phyloP scores from a whole-genome alignment of 1,140 invertebrate species.

The Brachionus angularis region DNA sequence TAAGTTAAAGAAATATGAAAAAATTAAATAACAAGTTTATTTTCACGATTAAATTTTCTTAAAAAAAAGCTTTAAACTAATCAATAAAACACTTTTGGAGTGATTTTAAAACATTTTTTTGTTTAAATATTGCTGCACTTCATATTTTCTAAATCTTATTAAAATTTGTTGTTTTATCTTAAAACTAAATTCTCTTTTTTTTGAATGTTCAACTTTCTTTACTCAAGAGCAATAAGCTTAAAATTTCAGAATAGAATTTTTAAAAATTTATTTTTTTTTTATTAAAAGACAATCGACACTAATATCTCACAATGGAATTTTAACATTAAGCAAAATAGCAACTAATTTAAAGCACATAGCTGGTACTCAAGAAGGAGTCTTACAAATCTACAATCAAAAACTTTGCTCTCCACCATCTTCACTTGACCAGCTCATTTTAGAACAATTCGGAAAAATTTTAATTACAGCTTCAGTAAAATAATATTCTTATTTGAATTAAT shows the following conservation, averaged over 20 bases:
- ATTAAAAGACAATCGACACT: conserved; percentile 71
- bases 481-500: neutral
- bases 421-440: conserved; percentile 87
- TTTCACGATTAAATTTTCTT: no score
- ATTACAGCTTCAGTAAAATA: conserved; percentile 66
- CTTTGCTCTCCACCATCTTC: conserved; percentile 80
- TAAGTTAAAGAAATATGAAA: neutral
- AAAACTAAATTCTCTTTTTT: no score
- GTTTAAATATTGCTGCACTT: no score
- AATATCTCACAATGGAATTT: conserved; percentile 90
- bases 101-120: no score
- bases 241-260: no score
- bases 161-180: no score
- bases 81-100: no score
- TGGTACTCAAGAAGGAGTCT: conserved; percentile 77
- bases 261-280: neutral
- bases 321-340: conserved; percentile 92
- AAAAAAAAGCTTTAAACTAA: no score
- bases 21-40: no score
- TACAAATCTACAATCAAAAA: conserved; percentile 93
- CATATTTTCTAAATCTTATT: no score
- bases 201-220: no score
- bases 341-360: conserved; percentile 83
- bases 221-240: no score
- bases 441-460: conserved; percentile 93